Evolutionary conservation across 2,113 vertebrate genomes (phyloP).

Genomic region (Syngnathus scovelli): DNA sequence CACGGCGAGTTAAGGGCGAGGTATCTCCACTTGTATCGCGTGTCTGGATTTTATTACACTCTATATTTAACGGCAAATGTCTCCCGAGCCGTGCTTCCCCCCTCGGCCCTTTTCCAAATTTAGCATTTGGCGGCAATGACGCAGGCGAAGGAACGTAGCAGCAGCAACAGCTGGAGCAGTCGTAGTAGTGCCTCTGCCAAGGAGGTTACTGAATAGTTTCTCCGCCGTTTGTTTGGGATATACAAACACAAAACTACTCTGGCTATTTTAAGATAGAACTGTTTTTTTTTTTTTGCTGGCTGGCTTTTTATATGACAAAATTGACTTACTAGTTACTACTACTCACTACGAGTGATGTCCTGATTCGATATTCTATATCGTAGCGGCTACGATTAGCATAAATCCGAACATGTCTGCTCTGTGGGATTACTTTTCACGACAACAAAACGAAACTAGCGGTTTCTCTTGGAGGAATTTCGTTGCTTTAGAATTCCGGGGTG

Average conservation of each 20-base stretch:
- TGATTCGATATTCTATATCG: too few relatives aligned
- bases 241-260: neutral
- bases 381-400: too few relatives aligned
- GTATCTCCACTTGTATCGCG: constrained; percentile 43
- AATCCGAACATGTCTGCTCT: too few relatives aligned
- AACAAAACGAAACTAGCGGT: too few relatives aligned
- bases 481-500: too few relatives aligned
- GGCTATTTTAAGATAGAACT: neutral
- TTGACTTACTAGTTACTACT: neutral
- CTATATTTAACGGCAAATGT: constrained; percentile 60
- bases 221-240: neutral
- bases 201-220: neutral
- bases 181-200: neutral
- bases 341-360: too few relatives aligned
- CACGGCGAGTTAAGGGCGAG: constrained; percentile 23
- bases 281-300: neutral
- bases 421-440: too few relatives aligned
- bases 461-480: too few relatives aligned
- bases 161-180: neutral
- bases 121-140: constrained; percentile 24
- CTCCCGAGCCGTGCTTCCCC: constrained; percentile 38
- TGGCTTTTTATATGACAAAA: neutral
- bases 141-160: neutral
- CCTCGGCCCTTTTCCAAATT: constrained; percentile 41
- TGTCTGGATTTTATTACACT: constrained; percentile 60